Conservation (phyloP, 2,113 vertebrate species). For the Alosa alosa region DNA sequence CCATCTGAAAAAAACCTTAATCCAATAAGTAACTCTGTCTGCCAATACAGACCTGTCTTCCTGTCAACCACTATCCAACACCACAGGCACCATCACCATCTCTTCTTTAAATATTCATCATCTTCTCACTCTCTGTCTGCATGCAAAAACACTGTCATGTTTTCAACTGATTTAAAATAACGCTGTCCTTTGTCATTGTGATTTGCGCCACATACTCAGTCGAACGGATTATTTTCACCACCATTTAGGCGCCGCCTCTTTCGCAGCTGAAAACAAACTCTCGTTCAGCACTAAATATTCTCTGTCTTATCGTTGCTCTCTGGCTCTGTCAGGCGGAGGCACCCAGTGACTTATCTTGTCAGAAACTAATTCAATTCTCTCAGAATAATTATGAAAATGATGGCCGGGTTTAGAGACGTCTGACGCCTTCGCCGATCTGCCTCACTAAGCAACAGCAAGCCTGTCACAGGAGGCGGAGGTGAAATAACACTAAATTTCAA, state of each 20-base stretch:
- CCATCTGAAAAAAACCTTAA: neutral
- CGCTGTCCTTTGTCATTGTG: neutral
- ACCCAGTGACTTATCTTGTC: conserved; percentile 68
- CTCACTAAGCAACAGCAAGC: conserved; percentile 42
- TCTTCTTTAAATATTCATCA: neutral
- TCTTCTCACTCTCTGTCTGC: neutral
- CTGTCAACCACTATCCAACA: neutral
- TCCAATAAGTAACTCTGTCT: neutral
- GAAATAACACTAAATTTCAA: neutral
- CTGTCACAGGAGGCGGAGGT: conserved; percentile 33
- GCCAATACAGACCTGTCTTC: neutral
- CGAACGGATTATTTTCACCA: neutral
- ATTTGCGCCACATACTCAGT: neutral
- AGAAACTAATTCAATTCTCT: conserved; percentile 69
- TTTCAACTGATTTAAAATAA: neutral
- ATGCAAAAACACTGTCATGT: neutral
- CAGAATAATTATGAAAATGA: conserved; percentile 67
- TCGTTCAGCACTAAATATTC: conserved; percentile 35
- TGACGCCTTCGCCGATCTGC: conserved; percentile 48
- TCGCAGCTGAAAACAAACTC: neutral
- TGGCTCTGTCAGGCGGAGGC: conserved; percentile 41
- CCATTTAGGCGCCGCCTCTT: neutral
- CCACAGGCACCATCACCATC: neutral
- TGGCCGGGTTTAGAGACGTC: conserved; percentile 58
- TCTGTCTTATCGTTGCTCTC: conserved; percentile 53